Base-by-base conservation (phyloP, 2,888 invertebrate species). In the Epsilonema sp. region DNA sequence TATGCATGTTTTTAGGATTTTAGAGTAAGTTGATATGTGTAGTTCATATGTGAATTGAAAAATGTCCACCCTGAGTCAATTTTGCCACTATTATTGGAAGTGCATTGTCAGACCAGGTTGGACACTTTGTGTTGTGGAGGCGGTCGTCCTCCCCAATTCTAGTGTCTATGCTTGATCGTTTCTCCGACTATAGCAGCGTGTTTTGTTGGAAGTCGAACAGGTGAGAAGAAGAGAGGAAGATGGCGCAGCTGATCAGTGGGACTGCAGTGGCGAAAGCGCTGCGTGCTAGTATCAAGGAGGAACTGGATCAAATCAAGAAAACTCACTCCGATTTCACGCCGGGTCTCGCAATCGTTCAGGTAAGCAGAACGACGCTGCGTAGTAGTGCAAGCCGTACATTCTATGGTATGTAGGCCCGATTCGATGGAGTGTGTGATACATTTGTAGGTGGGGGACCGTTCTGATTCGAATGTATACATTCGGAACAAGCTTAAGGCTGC, bases 381-480 rank as follows among this genome's bases (percentile, higher is more conserved):
- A 31, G 8, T 8, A 31, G 8, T 31, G 31, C 31, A 16, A 8
- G 31, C 8, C 16, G 8, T 31, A 16, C 16, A 16, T 8, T 31
- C 16, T 31, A 31, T 31, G 31, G 31, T 8, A 31, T 11, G 8
- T 31, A 16, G 8, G 8, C 8, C 8, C 31, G 16, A 16, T 11
- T 31, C 8, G 31, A 16, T 31, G 31, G 16, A 31, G 31, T 11
- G 31, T 16, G 16, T 31, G 31, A 11, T 31, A 13, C 37, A 2
- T 45, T 37, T 55, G 24, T 82, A 94, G 75, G 94, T 97, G 51
- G 97, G 97, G 13, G 81, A 79, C 1, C 75, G 92, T 1, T 86
- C 87, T 66, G 94, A 97, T 69, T 94, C 94, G 40, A 92, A 92
- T 71, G 90, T 94, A 3, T 97, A 97, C 70, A 94, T 97, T 63